Percentiles rank a stretch among this genome's conserved stretches.
Conservation (phyloP, 2,888 invertebrate genomes). For the Drosophila peninsularis region DNA sequence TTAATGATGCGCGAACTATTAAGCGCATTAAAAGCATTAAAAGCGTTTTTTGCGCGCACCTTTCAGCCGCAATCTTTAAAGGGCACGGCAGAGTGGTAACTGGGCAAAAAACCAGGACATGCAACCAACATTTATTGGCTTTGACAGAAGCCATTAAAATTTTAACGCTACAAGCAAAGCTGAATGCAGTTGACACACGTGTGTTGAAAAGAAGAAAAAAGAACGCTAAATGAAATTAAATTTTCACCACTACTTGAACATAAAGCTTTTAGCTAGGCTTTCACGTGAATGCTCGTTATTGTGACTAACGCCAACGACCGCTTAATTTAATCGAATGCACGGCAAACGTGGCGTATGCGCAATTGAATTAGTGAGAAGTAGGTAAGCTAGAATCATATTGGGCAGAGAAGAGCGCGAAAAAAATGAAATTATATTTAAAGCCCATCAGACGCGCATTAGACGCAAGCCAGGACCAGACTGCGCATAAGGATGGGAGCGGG, state of each 20-base stretch:
- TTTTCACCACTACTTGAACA: constrained; percentile 40
- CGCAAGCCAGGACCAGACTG: constrained; percentile 18
- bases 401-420: constrained; percentile 16
- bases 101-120: constrained; percentile 32
- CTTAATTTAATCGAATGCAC: constrained; percentile 62
- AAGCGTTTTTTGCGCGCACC: constrained; percentile 28
- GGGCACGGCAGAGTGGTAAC: constrained; percentile 19
- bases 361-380: constrained; percentile 60
- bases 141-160: constrained; percentile 76
- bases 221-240: constrained; percentile 67
- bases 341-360: constrained; percentile 49
- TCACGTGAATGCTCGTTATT: constrained; percentile 6
- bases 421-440: constrained; percentile 62
- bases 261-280: constrained; percentile 67
- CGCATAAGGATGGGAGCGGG: constrained; percentile 12
- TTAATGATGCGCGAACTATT: constrained; percentile 78
- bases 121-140: constrained; percentile 70
- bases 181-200: constrained; percentile 45
- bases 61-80: constrained; percentile 40
- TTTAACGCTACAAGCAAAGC: constrained; percentile 41
- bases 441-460: constrained; percentile 36
- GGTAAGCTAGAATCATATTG: constrained; percentile 16
- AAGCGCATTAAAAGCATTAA: constrained; percentile 67
- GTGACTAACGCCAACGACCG: constrained; percentile 9
- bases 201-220: constrained; percentile 24